Conservation (phyloP, 2,888 invertebrate species). For the Leptodirus hochenwartii region DNA sequence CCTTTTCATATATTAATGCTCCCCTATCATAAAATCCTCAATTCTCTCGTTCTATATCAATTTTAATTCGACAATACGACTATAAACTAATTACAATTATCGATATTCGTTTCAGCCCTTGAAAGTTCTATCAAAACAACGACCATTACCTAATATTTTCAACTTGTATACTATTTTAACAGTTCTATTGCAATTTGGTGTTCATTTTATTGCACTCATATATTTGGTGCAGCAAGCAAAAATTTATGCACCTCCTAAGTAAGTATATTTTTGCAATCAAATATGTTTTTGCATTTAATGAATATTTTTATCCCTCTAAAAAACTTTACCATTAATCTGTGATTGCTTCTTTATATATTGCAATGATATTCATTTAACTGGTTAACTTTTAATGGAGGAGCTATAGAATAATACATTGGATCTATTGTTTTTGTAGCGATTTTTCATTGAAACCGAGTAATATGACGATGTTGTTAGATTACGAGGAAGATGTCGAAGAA, state of each 20-base stretch:
- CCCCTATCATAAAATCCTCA: no score
- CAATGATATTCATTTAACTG: no score
- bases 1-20: no score
- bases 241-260: constrained; percentile 51
- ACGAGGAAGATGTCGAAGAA: constrained; percentile 63
- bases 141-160: constrained; percentile 96
- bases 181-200: constrained; percentile 83
- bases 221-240: constrained; percentile 75
- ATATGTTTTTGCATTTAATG: no score
- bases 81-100: constrained; percentile 4
- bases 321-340: no score
- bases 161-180: constrained; percentile 94
- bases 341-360: no score
- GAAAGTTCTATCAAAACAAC: constrained; percentile 77
- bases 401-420: no score
- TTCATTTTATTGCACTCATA: constrained; percentile 83
- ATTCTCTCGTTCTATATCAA: constrained; percentile 5
- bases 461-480: constrained; percentile 21
- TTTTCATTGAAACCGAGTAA: constrained; percentile 9
- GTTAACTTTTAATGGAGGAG: no score
- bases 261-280: constrained; percentile 17
- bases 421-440: neutral
- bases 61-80: no score
- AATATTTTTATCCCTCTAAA: no score
- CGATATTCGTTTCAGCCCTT: constrained; percentile 48